Evolutionary conservation across 2,113 vertebrate species (phyloP).

Genomic region (Amphilophus citrinellus): DNA sequence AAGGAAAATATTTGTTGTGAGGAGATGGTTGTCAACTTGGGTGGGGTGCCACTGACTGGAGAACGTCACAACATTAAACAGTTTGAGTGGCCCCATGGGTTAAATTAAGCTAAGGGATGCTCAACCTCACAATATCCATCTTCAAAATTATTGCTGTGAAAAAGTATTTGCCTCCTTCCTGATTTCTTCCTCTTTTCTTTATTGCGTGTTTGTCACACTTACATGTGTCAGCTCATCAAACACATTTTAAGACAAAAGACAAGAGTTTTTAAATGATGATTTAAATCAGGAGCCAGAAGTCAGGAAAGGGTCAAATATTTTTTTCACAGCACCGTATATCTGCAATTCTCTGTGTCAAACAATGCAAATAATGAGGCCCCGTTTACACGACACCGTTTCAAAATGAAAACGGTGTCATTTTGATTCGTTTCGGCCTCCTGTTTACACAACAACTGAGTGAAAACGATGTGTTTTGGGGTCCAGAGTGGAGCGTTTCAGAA

Average conservation of each 20-base stretch:
- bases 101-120: not conserved
- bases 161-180: not conserved
- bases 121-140: not conserved
- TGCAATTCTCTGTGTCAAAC: not conserved
- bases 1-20: slow-evolving; percentile 9
- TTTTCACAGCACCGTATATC: not conserved
- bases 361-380: not conserved
- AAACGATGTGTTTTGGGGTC: too few relatives aligned
- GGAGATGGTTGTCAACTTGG: slow-evolving; percentile 11
- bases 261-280: not conserved
- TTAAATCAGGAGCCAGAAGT: not conserved
- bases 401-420: too few relatives aligned
- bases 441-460: too few relatives aligned
- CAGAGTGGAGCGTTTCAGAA: too few relatives aligned
- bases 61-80: slow-evolving; percentile 9
- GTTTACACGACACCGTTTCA: too few relatives aligned
- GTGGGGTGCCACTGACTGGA: not conserved
- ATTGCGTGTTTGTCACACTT: slow-evolving; percentile 3
- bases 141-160: not conserved
- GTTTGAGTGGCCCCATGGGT: not conserved
- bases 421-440: too few relatives aligned
- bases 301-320: not conserved
- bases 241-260: not conserved
- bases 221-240: not conserved
- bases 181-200: not conserved